Conservation (phyloP, 2,888 invertebrate species). For the Ophioninae sp. region DNA sequence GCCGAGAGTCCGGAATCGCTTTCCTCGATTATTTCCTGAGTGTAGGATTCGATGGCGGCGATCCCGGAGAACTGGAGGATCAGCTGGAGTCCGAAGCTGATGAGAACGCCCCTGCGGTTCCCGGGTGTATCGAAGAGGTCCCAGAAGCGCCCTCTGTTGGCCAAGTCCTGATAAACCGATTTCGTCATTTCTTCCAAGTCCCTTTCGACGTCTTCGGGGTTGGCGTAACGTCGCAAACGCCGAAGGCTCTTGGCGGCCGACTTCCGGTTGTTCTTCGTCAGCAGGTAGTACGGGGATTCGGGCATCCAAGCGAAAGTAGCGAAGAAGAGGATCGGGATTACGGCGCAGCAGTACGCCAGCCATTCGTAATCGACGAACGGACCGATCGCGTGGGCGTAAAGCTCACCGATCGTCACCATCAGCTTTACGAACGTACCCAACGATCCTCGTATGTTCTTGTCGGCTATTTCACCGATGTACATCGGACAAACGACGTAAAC, state of each 20-base stretch:
- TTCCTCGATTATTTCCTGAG: slow-evolving; percentile 84
- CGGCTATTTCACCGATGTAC: slow-evolving; percentile 86
- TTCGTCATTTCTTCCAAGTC: slow-evolving; percentile 80
- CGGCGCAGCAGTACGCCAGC: slow-evolving; percentile 79
- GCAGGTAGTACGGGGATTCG: slow-evolving; percentile 85
- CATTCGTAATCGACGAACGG: slow-evolving; percentile 79
- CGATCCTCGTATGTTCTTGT: slow-evolving; percentile 83
- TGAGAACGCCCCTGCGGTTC: slow-evolving; percentile 81
- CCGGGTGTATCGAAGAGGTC: slow-evolving; percentile 82
- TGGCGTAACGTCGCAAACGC: slow-evolving; percentile 81
- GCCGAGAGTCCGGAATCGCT: slow-evolving; percentile 82
- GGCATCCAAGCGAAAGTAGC: slow-evolving; percentile 83
- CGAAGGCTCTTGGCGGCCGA: slow-evolving; percentile 82
- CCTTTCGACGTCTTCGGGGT: slow-evolving; percentile 78
- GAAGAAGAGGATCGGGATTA: slow-evolving; percentile 82
- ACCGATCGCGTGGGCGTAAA: slow-evolving; percentile 78
- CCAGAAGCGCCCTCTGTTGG: slow-evolving; percentile 82
- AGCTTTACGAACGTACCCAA: slow-evolving; percentile 76
- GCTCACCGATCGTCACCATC: slow-evolving; percentile 78
- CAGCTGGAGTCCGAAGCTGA: slow-evolving; percentile 82
- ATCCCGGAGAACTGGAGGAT: slow-evolving; percentile 85
- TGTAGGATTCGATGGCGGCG: slow-evolving; percentile 84
- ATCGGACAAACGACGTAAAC: slow-evolving; percentile 85
- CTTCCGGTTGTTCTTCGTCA: slow-evolving; percentile 82
- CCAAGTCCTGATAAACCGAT: slow-evolving; percentile 82